phyloP scores from a whole-genome alignment of 2,797 vertebrate species.

The Acanthurus lineatus region DNA sequence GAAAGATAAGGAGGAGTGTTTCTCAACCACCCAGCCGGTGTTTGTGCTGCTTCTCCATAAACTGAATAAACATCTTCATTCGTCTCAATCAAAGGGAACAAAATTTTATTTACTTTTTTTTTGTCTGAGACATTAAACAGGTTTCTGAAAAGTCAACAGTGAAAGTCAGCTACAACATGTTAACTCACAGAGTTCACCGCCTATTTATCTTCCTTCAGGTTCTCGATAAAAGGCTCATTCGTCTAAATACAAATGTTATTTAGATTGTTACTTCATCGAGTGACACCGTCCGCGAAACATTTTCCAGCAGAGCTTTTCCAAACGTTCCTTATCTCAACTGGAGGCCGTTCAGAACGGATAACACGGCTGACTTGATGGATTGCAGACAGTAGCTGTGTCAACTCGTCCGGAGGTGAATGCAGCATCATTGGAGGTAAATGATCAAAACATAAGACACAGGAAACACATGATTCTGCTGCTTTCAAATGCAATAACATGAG shows the following conservation, averaged over 20 bases:
- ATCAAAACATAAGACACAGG: constrained; percentile 4
- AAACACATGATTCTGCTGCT: constrained; percentile 12
- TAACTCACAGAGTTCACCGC: constrained; percentile 38
- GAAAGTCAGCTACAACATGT: constrained; percentile 32
- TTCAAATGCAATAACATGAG: neutral
- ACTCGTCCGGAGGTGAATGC: constrained; percentile 36
- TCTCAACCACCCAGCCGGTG: neutral
- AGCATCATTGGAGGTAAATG: constrained; percentile 25
- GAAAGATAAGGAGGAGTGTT: too few relatives aligned
- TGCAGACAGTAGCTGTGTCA: constrained; percentile 47
- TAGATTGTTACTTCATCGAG: constrained; percentile 40
- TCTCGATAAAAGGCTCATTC: constrained; percentile 54
- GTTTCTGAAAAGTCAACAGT: constrained; percentile 52
- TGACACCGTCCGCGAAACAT: constrained; percentile 43
- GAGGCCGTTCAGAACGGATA: constrained; percentile 16
- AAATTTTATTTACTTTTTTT: constrained; percentile 36
- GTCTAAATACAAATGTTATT: constrained; percentile 68
- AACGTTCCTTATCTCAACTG: constrained; percentile 56
- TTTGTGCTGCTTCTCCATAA: neutral
- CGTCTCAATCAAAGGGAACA: constrained; percentile 13
- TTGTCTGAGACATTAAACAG: constrained; percentile 47
- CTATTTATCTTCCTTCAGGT: constrained; percentile 57
- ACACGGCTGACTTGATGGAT: constrained; percentile 55
- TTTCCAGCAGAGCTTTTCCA: constrained; percentile 49
- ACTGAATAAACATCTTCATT: constrained; percentile 5